Percentiles rank a stretch among this genome's conserved stretches.
Conservation (phyloP, 1,140 invertebrate genomes). For the Grapholita molesta region DNA sequence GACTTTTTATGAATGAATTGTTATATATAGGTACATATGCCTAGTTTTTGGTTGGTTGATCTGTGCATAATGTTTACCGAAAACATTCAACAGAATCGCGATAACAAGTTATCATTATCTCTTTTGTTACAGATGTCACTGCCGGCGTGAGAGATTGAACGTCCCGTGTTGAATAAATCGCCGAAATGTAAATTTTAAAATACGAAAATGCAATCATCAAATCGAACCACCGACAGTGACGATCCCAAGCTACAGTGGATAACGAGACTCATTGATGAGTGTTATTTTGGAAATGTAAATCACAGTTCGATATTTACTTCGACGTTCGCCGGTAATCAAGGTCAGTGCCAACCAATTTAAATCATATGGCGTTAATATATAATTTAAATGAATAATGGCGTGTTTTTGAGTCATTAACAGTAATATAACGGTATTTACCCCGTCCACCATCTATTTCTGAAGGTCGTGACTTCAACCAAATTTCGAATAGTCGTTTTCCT, state of each 20-base stretch:
- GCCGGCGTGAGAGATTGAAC: background rate
- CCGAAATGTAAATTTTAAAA: background rate
- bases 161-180: background rate
- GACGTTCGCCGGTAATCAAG: background rate
- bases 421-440: too few relatives aligned
- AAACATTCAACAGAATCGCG: background rate
- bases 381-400: too few relatives aligned
- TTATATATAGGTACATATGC: background rate
- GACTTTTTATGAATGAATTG: background rate
- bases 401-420: too few relatives aligned
- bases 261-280: conserved; percentile 15
- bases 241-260: conserved; percentile 18
- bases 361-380: background rate
- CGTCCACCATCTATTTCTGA: too few relatives aligned
- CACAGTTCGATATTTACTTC: conserved; percentile 5
- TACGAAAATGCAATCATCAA: conserved; percentile 12
- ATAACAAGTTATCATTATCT: conserved; percentile 11
- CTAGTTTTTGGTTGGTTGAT: background rate
- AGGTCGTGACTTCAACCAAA: too few relatives aligned
- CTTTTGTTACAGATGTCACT: conserved; percentile 2
- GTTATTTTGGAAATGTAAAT: conserved; percentile 10
- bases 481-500: too few relatives aligned
- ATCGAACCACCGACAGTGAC: background rate
- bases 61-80: background rate
- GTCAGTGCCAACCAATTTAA: background rate